A percentile compares a stretch with the other conserved stretches of the same genome.
Evolutionary conservation across 2,113 vertebrate species (phyloP).

Genomic region (Pelmatolapia mariae): DNA sequence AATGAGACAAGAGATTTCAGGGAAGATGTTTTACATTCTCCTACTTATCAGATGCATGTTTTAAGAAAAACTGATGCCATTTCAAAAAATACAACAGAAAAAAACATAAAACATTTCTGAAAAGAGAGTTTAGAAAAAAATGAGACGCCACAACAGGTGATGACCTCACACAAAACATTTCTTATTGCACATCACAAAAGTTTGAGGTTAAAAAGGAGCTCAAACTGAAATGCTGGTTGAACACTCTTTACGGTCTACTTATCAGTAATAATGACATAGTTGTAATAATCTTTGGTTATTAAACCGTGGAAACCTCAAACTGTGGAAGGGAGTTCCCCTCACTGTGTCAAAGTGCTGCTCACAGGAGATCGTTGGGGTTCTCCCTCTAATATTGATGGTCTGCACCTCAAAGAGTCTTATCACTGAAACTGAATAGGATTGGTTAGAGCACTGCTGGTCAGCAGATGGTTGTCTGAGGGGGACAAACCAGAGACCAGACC

Average conservation of each 20-base stretch:
- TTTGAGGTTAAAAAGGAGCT: neutral
- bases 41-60: neutral
- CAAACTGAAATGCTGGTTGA: neutral
- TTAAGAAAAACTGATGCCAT: neutral
- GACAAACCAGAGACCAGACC: neutral
- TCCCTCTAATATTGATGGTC: neutral
- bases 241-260: neutral
- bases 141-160: neutral
- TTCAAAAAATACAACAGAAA: neutral
- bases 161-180: neutral
- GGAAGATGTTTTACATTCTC: neutral
- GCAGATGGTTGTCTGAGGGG: neutral
- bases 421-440: neutral
- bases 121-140: neutral
- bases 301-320: neutral
- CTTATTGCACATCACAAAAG: neutral
- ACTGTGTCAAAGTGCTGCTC: neutral
- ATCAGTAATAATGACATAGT: neutral
- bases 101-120: neutral
- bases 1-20: neutral
- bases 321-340: neutral
- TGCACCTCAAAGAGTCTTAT: neutral
- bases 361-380: neutral
- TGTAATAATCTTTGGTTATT: neutral
- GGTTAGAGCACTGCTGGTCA: rapidly evolving